Conservation (phyloP, 92 coral and sea anemone genomes). For the Phenganax marumi region DNA sequence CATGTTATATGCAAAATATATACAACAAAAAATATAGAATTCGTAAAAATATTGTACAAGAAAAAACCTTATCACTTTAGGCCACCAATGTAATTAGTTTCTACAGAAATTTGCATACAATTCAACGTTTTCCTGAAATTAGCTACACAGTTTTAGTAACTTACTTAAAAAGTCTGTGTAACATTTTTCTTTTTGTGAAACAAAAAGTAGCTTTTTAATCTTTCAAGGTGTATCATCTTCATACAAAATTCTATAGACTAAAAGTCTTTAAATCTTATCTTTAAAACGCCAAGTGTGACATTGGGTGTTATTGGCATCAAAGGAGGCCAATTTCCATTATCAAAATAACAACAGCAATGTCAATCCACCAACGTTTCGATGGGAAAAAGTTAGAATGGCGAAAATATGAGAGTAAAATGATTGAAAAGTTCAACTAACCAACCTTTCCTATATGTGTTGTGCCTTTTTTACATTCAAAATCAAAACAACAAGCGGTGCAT, state of each 20-base stretch:
- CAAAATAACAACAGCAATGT: background rate
- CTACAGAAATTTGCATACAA: too few relatives aligned
- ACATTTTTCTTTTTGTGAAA: background rate
- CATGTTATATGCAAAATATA: too few relatives aligned
- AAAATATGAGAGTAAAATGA: background rate
- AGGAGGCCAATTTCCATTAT: background rate
- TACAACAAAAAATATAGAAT: too few relatives aligned
- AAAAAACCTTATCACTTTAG: too few relatives aligned
- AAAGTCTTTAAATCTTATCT: constrained; percentile 20
- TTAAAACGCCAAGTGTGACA: constrained; percentile 21
- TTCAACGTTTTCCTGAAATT: too few relatives aligned
- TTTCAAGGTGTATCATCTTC: constrained; percentile 8
- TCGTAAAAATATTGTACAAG: too few relatives aligned
- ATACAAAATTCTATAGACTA: constrained; percentile 4
- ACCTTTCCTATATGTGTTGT: constrained; percentile 24
- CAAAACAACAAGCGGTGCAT: constrained; percentile 26
- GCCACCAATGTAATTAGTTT: too few relatives aligned
- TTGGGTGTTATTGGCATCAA: background rate
- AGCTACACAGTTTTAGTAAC: background rate
- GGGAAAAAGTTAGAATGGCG: background rate
- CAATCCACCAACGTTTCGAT: too few relatives aligned
- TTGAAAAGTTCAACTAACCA: background rate
- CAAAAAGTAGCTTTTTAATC: background rate
- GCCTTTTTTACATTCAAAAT: constrained; percentile 34
- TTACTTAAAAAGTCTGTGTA: background rate